Conservation (phyloP, 1,140 invertebrate genomes). For the Acyrthosiphon pisum region DNA sequence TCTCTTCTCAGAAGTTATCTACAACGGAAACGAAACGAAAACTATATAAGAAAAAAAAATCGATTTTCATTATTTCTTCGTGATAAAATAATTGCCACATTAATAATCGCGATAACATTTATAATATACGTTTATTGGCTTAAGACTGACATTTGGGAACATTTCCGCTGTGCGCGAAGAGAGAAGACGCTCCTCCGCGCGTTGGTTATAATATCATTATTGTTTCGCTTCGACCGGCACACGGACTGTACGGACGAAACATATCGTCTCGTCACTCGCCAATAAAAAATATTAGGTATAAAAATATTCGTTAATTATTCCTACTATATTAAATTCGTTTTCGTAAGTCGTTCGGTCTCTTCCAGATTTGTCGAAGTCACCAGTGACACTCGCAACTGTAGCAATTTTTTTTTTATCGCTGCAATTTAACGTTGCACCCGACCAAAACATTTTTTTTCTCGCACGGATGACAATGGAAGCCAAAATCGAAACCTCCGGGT, state of each 20-base stretch:
- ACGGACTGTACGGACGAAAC: neutral
- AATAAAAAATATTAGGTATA: neutral
- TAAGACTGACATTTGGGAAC: neutral
- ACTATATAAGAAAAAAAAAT: neutral
- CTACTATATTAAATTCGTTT: neutral
- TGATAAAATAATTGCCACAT: slow-evolving; percentile 16
- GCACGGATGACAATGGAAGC: neutral
- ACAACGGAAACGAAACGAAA: slow-evolving; percentile 4
- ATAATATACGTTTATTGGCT: slow-evolving; percentile 8
- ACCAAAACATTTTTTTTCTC: neutral
- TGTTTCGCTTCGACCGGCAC: neutral
- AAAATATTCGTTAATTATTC: neutral
- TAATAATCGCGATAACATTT: slow-evolving; percentile 16
- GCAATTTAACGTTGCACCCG: too few relatives aligned
- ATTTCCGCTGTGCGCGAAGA: neutral
- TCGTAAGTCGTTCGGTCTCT: neutral
- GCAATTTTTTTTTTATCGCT: too few relatives aligned
- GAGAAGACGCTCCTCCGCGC: neutral
- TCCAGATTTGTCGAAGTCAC: neutral
- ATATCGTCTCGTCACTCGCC: neutral
- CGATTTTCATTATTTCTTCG: neutral
- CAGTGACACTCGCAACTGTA: neutral
- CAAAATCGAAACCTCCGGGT: neutral
- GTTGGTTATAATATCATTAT: neutral
- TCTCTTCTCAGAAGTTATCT: slow-evolving; percentile 15